Conservation (phyloP, 2,888 invertebrate genomes). For the Lasioglossum pauxillum region DNA sequence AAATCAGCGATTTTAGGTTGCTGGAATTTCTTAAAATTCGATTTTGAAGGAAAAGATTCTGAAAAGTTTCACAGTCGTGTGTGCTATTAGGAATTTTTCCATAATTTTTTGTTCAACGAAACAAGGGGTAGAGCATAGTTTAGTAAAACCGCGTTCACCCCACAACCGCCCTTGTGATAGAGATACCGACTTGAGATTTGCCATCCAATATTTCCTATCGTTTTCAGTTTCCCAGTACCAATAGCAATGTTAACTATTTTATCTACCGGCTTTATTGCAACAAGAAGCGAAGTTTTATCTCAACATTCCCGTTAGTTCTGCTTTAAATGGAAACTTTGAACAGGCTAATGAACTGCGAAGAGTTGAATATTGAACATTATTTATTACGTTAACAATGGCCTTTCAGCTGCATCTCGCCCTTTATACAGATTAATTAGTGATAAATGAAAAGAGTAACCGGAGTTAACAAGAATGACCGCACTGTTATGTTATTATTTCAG, state of each 20-base stretch:
- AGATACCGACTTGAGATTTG: too few relatives aligned
- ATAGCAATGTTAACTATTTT: neutral
- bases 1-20: too few relatives aligned
- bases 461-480: too few relatives aligned
- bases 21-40: too few relatives aligned
- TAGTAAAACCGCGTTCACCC: too few relatives aligned
- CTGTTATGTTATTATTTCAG: neutral
- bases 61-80: too few relatives aligned
- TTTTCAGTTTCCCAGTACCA: neutral
- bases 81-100: too few relatives aligned
- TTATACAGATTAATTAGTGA: neutral
- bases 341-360: neutral
- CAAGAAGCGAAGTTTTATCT: neutral
- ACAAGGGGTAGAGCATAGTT: too few relatives aligned
- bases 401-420: neutral
- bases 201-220: neutral
- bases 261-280: neutral
- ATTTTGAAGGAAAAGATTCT: too few relatives aligned
- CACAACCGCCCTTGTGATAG: too few relatives aligned
- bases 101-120: too few relatives aligned
- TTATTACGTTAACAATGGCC: neutral
- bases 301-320: neutral
- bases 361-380: neutral
- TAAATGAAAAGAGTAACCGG: too few relatives aligned
- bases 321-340: neutral